A percentile compares a stretch with the other conserved stretches of the same genome.
These are phyloP conservation scores for Varanus salvator DNA, from an alignment of 2,113 vertebrate genomes.

Conservation along the genomic window DNA sequence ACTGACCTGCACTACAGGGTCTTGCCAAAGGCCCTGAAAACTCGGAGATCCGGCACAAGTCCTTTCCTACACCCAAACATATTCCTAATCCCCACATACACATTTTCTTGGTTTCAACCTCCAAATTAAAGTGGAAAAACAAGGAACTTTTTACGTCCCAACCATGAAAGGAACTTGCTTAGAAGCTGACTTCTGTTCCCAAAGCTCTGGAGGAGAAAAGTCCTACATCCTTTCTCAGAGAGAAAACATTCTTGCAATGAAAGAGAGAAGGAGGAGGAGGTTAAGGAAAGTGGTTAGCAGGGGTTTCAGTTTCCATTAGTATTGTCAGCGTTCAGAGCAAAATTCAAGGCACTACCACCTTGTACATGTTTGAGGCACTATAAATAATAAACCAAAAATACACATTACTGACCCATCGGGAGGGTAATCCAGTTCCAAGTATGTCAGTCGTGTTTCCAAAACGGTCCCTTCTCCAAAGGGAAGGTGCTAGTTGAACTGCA, in stretches of 20 bases:
- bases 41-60: too few relatives aligned
- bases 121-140: too few relatives aligned
- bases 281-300: conserved; percentile 37
- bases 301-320: conserved; percentile 60
- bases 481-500: conserved; percentile 8
- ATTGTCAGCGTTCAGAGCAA: conserved; percentile 60
- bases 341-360: conserved; percentile 70
- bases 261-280: background rate
- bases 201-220: background rate
- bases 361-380: conserved; percentile 60
- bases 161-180: background rate
- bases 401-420: conserved; percentile 3
- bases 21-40: too few relatives aligned
- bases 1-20: too few relatives aligned
- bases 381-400: conserved; percentile 49
- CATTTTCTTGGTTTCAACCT: too few relatives aligned
- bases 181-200: background rate
- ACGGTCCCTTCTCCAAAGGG: conserved; percentile 24
- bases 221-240: background rate
- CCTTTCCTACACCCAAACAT: too few relatives aligned
- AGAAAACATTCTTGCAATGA: conserved; percentile 18
- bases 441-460: conserved; percentile 9
- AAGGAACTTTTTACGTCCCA: background rate
- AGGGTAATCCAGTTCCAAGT: conserved; percentile 34
- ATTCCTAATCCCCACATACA: too few relatives aligned